These are phyloP conservation scores for Heliconius hortense DNA, from an alignment of 2,888 invertebrate genomes.

Conservation along the genomic window DNA sequence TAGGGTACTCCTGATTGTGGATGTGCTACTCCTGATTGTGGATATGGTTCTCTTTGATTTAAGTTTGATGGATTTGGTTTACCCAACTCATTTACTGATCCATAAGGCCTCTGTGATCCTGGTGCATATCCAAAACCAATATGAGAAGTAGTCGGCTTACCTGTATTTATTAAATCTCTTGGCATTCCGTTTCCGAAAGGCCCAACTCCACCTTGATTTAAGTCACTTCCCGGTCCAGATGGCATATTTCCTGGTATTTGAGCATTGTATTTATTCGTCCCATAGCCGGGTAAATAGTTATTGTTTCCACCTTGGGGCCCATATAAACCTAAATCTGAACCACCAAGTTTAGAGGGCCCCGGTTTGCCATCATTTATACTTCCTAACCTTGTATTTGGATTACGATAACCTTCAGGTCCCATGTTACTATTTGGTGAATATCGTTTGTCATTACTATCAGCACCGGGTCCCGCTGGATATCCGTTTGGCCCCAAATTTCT, in stretches of 20 bases:
- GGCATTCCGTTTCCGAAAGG: neutral
- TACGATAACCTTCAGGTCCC: slow-evolving; percentile 18
- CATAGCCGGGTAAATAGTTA: slow-evolving; percentile 27
- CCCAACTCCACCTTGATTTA: slow-evolving; percentile 19
- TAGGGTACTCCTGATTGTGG: slow-evolving; percentile 10
- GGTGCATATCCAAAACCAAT: slow-evolving; percentile 31
- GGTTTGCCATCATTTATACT: neutral
- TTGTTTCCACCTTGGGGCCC: slow-evolving; percentile 8
- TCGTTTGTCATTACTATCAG: neutral
- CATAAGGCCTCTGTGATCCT: slow-evolving; percentile 29
- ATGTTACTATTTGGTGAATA: slow-evolving; percentile 21
- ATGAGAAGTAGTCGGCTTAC: slow-evolving; percentile 2
- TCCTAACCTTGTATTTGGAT: slow-evolving; percentile 12
- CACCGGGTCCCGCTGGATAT: neutral
- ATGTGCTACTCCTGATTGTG: slow-evolving; percentile 5
- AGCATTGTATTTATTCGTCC: neutral
- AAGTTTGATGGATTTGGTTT: slow-evolving; percentile 15
- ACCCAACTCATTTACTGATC: neutral
- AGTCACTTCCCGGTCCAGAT: slow-evolving; percentile 12
- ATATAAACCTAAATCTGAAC: neutral
- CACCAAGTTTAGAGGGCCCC: neutral
- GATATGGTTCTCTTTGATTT: slow-evolving; percentile 15
- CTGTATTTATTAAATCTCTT: slow-evolving; percentile 8
- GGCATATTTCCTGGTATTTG: slow-evolving; percentile 17
- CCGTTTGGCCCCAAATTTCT: slow-evolving; percentile 19